Base-by-base conservation (phyloP, 1,140 invertebrate species). In the Trachymyrmex cornetzi region DNA sequence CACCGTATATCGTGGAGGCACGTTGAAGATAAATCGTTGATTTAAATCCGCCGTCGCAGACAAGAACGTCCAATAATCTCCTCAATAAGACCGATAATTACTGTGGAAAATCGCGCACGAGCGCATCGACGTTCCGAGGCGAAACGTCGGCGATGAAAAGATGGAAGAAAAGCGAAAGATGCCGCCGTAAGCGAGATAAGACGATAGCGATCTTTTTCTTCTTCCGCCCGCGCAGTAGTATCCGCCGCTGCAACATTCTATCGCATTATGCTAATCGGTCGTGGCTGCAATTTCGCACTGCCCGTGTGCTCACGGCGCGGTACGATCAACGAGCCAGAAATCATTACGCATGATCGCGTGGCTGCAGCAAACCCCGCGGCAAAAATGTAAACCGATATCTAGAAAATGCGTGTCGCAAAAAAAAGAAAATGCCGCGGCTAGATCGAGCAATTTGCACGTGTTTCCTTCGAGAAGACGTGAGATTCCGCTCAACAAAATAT, bases 271-370 rank as follows among this genome's bases (percentile, higher is more conserved):
- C 50, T 89, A 89, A 88, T 85, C 64, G 53, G 57, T 69, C 63
- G 53, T 48, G 69, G 44, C 57, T 61, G 86, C 50, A 85, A 85
- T 88, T 85, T 85, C 19, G 71, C 57, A 50, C 61, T 80, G 69
- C 14, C 44, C 24, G 19, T 27, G 16, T 27, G 63, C 59, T 44
- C 14, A 22, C 27, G 80, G 67, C 34, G 63, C 22, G 75, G 61
- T 30, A 50, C 69, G 77, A 88, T 86, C 87, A 77, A 86, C 75
- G 64, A 82, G 88, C 84, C 57, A 89, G 87, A 81, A 87, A 89
- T 86, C 71, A 69, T 89, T 89, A 89, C 87, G 87, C 88, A 69
- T 64, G 88, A 89, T 87, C 88, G 81, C 67, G 71, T 75, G 53
- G 61, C 74, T 48, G 48, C 72, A 71, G 30, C 48, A 50, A 38